Evolutionary conservation across 1,140 invertebrate genomes (phyloP).

Genomic region (Pomacea maculata): DNA sequence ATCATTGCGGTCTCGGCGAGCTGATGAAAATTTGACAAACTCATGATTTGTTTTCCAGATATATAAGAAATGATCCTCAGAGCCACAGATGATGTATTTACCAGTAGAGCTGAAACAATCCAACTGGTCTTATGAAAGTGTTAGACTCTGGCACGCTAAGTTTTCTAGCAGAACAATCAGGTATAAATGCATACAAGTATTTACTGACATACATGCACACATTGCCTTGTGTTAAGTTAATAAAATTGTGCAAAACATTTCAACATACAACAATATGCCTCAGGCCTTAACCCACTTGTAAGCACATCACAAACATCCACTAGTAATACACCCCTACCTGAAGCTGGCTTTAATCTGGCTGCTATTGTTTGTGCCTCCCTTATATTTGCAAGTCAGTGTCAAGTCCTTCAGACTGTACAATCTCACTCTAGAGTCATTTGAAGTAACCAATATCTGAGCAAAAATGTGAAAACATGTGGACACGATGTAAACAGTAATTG

Average conservation of each 20-base stretch:
- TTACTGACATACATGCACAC: too few species aligned
- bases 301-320: too few species aligned
- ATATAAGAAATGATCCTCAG: slow-evolving; percentile 97
- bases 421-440: slow-evolving; percentile 96
- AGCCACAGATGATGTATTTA: slow-evolving; percentile 93
- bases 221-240: too few species aligned
- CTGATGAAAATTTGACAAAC: slow-evolving; percentile 94
- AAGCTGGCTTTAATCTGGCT: slow-evolving; percentile 98
- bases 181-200: too few species aligned
- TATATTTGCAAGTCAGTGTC: slow-evolving; percentile 96
- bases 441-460: slow-evolving; percentile 88
- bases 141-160: too few species aligned
- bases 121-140: neutral
- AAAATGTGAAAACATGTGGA: slow-evolving; percentile 6
- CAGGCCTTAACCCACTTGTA: too few species aligned
- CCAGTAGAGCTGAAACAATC: slow-evolving; percentile 48
- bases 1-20: slow-evolving; percentile 92
- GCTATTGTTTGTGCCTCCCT: slow-evolving; percentile 92
- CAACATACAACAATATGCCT: too few species aligned
- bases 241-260: too few species aligned
- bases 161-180: too few species aligned
- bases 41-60: slow-evolving; percentile 97
- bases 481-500: too few species aligned
- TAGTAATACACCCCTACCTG: slow-evolving; percentile 60
- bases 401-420: slow-evolving; percentile 96